Evolutionary conservation across 1,140 invertebrate genomes (phyloP), one percentile per base, ranked within the genome.

Genomic region (Platorchestia sp.): DNA sequence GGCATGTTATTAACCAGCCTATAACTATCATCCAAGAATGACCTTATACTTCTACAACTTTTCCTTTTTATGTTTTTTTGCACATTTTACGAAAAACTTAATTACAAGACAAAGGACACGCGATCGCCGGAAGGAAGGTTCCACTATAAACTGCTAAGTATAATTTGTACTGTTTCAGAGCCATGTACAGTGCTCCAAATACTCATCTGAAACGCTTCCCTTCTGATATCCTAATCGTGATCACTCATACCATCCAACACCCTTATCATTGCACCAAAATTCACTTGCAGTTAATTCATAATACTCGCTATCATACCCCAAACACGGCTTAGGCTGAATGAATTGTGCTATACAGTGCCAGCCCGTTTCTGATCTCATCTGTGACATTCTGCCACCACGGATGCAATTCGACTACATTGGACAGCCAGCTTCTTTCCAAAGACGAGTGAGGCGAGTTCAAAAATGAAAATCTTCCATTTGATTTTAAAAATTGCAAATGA

Each of bases 131-230:
- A 93, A 93, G 91, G 91, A 93, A 93, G 91, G 91, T 45, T 89
- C 43, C 43, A 45, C 40, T 93, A 45, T 45, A 93, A 93, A 47
- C 91, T 44, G 44, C 45, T 93, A 93, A 93, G 43, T 44, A 93
- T 93, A 93, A 93, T 93, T 93, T 93, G 91, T 93, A 93, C 91
- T 93, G 91, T 93, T 93, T 93, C 45, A 93, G 91, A 93, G 91
- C 45, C 91, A 45, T 45, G 91, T 44, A 93, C 91, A 93, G 41
- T 75, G 59, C 59, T 75, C 59, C 59, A 75, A 75, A 75, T 75
- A 75, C 59, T 75, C 27, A 75, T 75, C 59, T 1, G 36, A 75
- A 75, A 75, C 59, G 10, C 59, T 75, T 75, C 59, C 59, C 59
- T 75, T 75, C 59, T 75, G 14, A 75, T 75, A 36, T 75, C 59